Conservation (phyloP, 2,888 invertebrate species). For the Calameuta filiformis region DNA sequence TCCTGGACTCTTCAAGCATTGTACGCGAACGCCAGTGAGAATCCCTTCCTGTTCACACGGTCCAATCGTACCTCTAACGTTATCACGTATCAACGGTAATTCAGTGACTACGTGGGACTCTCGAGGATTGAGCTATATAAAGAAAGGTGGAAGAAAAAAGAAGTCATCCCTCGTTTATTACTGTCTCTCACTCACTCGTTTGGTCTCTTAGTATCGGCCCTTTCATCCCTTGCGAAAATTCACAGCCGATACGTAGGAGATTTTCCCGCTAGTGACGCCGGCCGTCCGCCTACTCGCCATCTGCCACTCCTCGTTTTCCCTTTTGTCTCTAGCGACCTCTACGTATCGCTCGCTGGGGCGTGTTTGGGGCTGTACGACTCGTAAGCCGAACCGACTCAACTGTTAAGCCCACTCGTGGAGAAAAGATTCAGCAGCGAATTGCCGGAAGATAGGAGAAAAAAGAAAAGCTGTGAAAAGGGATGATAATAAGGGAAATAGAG, state of each 20-base stretch:
- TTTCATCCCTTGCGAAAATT: neutral
- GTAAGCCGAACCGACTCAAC: constrained; percentile 11
- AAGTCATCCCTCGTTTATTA: neutral
- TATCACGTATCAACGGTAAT: neutral
- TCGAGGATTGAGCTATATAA: neutral
- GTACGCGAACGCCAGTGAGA: neutral
- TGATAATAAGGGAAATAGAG: neutral
- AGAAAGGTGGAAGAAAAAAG: neutral
- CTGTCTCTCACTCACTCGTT: neutral
- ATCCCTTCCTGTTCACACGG: neutral
- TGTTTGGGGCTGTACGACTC: constrained; percentile 32
- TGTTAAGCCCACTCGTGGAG: neutral
- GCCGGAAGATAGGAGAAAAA: neutral
- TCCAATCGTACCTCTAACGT: neutral
- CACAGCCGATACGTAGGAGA: neutral
- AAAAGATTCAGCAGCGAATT: neutral
- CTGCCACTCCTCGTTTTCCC: constrained; percentile 14
- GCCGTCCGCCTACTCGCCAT: neutral
- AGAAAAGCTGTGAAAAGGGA: neutral
- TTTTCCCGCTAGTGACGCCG: neutral
- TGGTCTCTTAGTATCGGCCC: neutral
- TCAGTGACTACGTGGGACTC: neutral
- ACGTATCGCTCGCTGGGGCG: constrained; percentile 44
- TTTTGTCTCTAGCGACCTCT: constrained; percentile 35
- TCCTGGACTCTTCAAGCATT: neutral